A percentile compares a stretch with the other conserved stretches of the same genome.
Conservation (phyloP, 1,140 invertebrate genomes). For the Temnothorax nylanderi region DNA sequence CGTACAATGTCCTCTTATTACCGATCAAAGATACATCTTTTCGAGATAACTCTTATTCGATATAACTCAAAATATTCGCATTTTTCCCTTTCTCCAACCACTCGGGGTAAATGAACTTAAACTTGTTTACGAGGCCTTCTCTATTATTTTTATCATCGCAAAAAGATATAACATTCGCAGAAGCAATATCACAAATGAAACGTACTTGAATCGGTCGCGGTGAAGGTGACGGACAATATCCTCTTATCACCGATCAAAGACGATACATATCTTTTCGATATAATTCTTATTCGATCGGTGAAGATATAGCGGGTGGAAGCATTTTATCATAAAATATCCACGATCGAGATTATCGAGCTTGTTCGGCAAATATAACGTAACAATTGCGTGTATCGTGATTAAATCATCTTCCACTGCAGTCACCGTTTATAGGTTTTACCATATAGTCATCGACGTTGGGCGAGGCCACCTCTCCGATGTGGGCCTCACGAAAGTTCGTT, state of each 20-base stretch:
- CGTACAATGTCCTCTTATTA: neutral
- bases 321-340: neutral
- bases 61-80: neutral
- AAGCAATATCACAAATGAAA: neutral
- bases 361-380: slow-evolving; percentile 9
- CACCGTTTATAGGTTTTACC: neutral
- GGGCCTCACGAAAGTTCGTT: slow-evolving; percentile 40
- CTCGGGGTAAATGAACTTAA: slow-evolving; percentile 4
- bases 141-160: neutral
- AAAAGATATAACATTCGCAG: neutral
- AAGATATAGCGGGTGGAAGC: neutral
- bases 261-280: neutral
- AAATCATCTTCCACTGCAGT: neutral
- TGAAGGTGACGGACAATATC: slow-evolving; percentile 7
- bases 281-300: neutral
- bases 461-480: neutral
- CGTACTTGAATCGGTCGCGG: neutral
- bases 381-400: neutral
- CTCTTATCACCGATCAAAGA: neutral
- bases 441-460: neutral
- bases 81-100: neutral
- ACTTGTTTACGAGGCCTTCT: neutral
- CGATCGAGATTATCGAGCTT: neutral
- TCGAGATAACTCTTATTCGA: neutral
- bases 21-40: neutral